A percentile compares a stretch with the other conserved stretches of the same genome.
Evolutionary conservation across 2,113 vertebrate species (phyloP).

Genomic region (Platysteira castanea): DNA sequence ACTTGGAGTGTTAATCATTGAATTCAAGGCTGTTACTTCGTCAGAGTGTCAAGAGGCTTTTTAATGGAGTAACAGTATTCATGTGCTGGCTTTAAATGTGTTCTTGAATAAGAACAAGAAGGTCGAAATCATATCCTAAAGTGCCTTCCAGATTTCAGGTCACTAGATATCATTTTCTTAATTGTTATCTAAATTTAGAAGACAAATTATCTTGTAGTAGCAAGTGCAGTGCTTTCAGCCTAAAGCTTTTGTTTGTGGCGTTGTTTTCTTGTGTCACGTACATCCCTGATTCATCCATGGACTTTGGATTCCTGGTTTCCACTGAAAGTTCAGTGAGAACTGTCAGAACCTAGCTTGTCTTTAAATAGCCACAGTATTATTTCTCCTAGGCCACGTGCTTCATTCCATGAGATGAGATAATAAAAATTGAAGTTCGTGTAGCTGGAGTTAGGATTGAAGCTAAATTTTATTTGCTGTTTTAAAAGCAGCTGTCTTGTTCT

Average conservation of each 20-base stretch:
- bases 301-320: neutral
- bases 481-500: neutral
- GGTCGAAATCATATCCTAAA: neutral
- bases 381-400: neutral
- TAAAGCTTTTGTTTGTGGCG: neutral
- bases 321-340: neutral
- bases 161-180: neutral
- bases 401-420: neutral
- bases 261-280: neutral
- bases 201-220: neutral
- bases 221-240: neutral
- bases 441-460: neutral
- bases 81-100: neutral
- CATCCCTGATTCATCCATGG: neutral
- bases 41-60: neutral
- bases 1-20: neutral
- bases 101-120: neutral
- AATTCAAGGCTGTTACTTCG: neutral
- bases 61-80: neutral
- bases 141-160: neutral
- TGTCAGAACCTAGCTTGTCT: neutral
- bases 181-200: conserved; percentile 4
- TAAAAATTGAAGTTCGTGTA: neutral
- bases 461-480: neutral
- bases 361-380: neutral